A percentile compares a stretch with the other conserved stretches of the same genome.
Conservation (phyloP, 2,888 invertebrate species). For the Drosophila subsilvestris region DNA sequence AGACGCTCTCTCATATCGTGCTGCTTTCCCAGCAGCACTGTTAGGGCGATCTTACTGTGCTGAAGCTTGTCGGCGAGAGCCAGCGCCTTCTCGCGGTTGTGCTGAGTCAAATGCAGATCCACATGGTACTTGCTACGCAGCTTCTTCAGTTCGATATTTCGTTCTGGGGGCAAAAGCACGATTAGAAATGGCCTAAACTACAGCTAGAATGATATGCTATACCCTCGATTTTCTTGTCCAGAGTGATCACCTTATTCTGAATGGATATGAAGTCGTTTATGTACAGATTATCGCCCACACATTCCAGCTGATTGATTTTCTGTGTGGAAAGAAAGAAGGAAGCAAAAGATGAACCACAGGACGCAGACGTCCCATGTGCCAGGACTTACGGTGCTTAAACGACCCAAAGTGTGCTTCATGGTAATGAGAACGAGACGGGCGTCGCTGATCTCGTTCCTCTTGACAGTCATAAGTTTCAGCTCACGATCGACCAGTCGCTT, state of each 20-base stretch:
- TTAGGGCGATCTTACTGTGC: slow-evolving; percentile 8
- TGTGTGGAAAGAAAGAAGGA: slow-evolving; percentile 45
- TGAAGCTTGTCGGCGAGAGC: slow-evolving; percentile 50
- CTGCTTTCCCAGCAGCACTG: slow-evolving; percentile 9
- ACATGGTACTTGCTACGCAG: slow-evolving; percentile 63
- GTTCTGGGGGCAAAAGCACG: slow-evolving; percentile 59
- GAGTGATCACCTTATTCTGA: slow-evolving; percentile 72
- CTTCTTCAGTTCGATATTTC: slow-evolving; percentile 71
- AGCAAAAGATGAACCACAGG: background rate
- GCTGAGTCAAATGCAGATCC: slow-evolving; percentile 74
- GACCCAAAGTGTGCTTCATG: slow-evolving; percentile 64
- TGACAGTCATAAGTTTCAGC: slow-evolving; percentile 47
- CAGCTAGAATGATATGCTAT: background rate
- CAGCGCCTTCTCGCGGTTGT: slow-evolving; percentile 76
- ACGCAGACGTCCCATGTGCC: background rate
- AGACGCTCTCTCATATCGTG: slow-evolving; percentile 53
- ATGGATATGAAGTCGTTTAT: slow-evolving; percentile 74
- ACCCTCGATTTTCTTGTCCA: slow-evolving; percentile 82
- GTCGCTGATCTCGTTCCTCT: slow-evolving; percentile 73
- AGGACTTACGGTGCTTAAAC: background rate
- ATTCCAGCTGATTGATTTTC: slow-evolving; percentile 72
- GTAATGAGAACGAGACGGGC: slow-evolving; percentile 67
- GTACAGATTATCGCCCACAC: slow-evolving; percentile 72
- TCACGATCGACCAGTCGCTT: slow-evolving; percentile 25
- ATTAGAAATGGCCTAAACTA: background rate